Percentiles rank a stretch among this genome's conserved stretches.
Evolutionary conservation across 2,113 vertebrate species (phyloP).

Genomic region (Cryptoleucopteryx plumbea): DNA sequence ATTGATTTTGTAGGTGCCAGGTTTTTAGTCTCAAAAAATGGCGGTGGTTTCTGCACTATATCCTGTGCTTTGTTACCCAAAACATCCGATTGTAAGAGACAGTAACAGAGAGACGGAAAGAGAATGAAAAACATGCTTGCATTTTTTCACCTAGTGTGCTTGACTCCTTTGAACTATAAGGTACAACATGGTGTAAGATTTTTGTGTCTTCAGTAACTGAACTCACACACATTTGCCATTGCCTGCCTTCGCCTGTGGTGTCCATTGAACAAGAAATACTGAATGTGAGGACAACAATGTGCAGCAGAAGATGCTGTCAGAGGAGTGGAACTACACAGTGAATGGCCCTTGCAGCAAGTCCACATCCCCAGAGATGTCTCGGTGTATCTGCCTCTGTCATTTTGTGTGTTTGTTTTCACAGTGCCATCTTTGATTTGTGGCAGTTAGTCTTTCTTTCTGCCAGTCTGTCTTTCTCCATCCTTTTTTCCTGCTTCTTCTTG

Average conservation of each 20-base stretch:
- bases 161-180: conserved; percentile 48
- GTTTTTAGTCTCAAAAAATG: background rate
- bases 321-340: background rate
- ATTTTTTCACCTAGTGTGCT: conserved; percentile 2
- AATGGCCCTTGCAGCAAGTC: background rate
- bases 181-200: background rate
- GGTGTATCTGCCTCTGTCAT: accelerated
- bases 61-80: background rate
- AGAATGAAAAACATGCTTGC: background rate
- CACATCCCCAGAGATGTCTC: background rate
- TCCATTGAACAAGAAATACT: background rate
- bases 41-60: background rate
- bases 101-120: background rate
- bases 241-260: background rate
- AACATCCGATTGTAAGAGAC: background rate
- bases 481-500: background rate
- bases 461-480: background rate
- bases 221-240: background rate
- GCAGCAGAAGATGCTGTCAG: background rate
- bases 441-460: background rate
- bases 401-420: background rate
- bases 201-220: background rate
- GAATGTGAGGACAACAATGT: background rate
- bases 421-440: background rate
- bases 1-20: background rate